phyloP scores from a whole-genome alignment of 2,888 invertebrate genomes.

The Heliconius sara region DNA sequence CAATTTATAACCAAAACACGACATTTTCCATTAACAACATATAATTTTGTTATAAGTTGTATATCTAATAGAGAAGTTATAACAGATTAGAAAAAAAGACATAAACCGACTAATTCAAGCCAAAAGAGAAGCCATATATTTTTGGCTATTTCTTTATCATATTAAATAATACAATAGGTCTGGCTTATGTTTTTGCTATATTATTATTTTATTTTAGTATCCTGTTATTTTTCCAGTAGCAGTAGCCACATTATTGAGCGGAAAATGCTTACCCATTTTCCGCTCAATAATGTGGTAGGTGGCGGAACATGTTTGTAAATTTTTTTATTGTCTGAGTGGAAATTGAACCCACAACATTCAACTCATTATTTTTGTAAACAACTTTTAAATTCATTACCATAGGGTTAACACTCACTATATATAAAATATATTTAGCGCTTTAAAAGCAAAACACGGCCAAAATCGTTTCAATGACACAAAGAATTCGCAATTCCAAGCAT shows the following conservation, averaged over 20 bases:
- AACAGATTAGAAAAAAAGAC: too few species aligned
- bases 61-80: too few species aligned
- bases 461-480: conserved; percentile 31
- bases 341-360: not conserved
- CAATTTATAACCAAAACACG: not conserved
- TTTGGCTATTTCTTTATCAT: not conserved
- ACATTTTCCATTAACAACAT: not conserved
- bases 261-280: too few species aligned
- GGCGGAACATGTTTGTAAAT: not conserved
- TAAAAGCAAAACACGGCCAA: conserved; percentile 14
- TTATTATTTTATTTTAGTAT: too few species aligned
- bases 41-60: not conserved
- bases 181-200: too few species aligned
- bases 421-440: conserved; percentile 17
- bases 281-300: too few species aligned
- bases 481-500: conserved; percentile 33
- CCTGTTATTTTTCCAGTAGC: not conserved
- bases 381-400: not conserved
- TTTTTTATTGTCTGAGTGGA: not conserved
- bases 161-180: not conserved
- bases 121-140: not conserved
- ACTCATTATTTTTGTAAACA: not conserved
- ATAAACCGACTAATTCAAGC: not conserved
- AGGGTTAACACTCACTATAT: not conserved
- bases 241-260: too few species aligned